Evolutionary conservation across 2,113 vertebrate species (phyloP).

Genomic region (Dicrurus megarhynchus): DNA sequence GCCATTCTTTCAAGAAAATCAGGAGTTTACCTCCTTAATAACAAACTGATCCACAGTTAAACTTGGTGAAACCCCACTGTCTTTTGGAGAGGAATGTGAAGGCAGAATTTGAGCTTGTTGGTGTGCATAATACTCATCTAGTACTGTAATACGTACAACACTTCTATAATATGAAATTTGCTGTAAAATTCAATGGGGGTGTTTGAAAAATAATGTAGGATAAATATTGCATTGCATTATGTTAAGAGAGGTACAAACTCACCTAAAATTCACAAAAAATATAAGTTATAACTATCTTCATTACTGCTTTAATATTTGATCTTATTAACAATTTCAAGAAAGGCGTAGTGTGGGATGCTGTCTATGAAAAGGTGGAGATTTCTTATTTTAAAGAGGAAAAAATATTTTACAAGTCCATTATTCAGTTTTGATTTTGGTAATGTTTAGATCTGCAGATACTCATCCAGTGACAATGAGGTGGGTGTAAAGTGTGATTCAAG

Average conservation of each 20-base stretch:
- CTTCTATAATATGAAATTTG: neutral
- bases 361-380: neutral
- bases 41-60: neutral
- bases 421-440: neutral
- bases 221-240: neutral
- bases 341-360: neutral
- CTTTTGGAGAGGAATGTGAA: neutral
- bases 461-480: neutral
- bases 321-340: neutral
- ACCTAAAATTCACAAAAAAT: neutral
- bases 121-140: neutral
- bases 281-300: neutral
- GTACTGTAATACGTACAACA: neutral
- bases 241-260: neutral
- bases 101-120: neutral
- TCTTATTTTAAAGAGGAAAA: neutral
- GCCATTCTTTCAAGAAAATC: neutral
- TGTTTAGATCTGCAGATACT: neutral
- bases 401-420: neutral
- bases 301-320: neutral
- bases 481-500: neutral
- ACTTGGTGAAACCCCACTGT: neutral
- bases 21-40: neutral
- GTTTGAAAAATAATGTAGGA: neutral
- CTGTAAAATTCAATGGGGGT: fast-evolving